Evolutionary conservation across 1,140 invertebrate genomes (phyloP).

Genomic region (Drosophila cardini): DNA sequence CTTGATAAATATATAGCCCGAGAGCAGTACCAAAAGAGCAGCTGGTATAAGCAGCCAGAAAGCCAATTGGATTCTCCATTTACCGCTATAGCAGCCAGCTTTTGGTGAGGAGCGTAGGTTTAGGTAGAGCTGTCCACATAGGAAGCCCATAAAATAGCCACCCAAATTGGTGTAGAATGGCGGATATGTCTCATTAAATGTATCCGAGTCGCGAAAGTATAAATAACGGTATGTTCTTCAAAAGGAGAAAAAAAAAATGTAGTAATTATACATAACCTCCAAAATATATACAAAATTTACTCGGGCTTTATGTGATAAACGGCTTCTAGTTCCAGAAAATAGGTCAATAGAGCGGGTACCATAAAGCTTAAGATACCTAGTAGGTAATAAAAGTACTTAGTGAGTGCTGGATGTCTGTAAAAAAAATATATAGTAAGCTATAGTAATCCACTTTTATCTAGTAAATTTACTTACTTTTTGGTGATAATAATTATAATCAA

Average conservation of each 20-base stretch:
- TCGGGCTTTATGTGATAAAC: constrained; percentile 85
- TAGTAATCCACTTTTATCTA: too few species aligned
- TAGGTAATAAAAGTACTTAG: constrained; percentile 55
- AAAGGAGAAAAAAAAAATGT: constrained; percentile 2
- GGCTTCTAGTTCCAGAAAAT: constrained; percentile 79
- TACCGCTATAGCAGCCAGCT: background rate
- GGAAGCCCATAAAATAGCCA: constrained; percentile 72
- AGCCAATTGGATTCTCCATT: constrained; percentile 46
- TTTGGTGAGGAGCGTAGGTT: constrained; percentile 23
- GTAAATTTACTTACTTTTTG: constrained; percentile 47
- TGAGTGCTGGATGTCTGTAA: constrained; percentile 76
- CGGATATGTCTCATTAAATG: constrained; percentile 66
- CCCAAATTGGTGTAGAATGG: constrained; percentile 76
- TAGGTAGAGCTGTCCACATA: constrained; percentile 66
- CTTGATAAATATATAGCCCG: constrained; percentile 72
- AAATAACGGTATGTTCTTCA: constrained; percentile 73
- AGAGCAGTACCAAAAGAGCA: constrained; percentile 48
- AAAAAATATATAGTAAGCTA: background rate
- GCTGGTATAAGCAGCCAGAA: constrained; percentile 58
- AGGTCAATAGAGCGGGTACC: constrained; percentile 85
- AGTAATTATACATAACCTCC: background rate
- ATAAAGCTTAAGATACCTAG: constrained; percentile 77
- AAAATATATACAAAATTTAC: constrained; percentile 71
- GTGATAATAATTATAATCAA: constrained; percentile 85
- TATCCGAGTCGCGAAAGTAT: constrained; percentile 67